phyloP scores from a whole-genome alignment of 2,888 invertebrate genomes.

The Noctua janthina region DNA sequence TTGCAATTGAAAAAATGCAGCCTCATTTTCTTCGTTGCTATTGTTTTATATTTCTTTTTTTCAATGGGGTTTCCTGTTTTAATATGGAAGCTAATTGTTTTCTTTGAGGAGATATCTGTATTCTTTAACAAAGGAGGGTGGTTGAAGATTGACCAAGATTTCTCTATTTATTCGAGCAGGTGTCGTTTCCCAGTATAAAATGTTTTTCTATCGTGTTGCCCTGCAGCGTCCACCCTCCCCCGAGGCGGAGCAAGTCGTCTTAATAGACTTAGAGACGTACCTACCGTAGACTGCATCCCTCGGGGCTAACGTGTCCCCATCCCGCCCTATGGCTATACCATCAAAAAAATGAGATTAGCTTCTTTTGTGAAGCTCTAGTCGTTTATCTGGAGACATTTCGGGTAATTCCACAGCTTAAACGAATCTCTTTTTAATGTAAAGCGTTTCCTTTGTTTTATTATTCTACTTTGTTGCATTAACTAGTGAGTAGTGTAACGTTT shows the following conservation, averaged over 20 bases:
- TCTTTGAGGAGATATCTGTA: constrained; percentile 70
- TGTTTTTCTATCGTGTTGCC: constrained; percentile 83
- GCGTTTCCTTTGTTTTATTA: constrained; percentile 59
- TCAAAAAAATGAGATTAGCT: constrained; percentile 85
- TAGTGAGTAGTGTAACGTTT: constrained; percentile 72
- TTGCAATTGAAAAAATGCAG: constrained; percentile 80
- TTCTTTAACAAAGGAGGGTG: constrained; percentile 67
- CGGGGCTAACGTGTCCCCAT: constrained; percentile 80
- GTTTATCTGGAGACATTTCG: constrained; percentile 72
- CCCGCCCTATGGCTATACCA: constrained; percentile 74
- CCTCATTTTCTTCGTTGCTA: constrained; percentile 76
- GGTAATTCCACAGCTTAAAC: constrained; percentile 65
- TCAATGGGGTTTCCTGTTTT: constrained; percentile 72
- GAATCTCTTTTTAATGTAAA: constrained; percentile 67
- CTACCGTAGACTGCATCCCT: constrained; percentile 83
- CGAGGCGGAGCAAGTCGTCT: constrained; percentile 83
- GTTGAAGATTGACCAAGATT: constrained; percentile 72
- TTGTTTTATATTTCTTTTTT: constrained; percentile 74
- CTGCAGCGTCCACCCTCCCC: constrained; percentile 78
- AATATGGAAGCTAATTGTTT: constrained; percentile 77
- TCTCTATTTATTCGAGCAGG: constrained; percentile 82
- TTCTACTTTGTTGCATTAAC: constrained; percentile 75
- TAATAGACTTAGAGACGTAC: constrained; percentile 88
- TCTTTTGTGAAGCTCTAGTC: constrained; percentile 79
- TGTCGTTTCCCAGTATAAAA: constrained; percentile 84